phyloP scores from a whole-genome alignment of 2,888 invertebrate species.

The Orthonevra nobilis region DNA sequence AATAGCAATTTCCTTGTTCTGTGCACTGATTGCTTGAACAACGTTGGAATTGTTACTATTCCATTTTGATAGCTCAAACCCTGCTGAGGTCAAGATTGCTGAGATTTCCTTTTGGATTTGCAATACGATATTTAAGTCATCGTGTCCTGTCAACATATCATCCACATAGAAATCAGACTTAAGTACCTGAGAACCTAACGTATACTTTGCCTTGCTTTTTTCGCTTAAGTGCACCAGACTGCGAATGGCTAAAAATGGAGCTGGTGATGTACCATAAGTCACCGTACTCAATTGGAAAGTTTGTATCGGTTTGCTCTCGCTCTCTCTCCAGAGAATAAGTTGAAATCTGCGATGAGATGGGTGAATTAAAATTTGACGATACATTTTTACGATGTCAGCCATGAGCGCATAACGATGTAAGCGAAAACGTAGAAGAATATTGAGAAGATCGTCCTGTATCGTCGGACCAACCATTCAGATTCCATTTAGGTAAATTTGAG shows the following conservation, averaged over 20 bases:
- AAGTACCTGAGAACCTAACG: neutral
- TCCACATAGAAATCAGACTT: constrained; percentile 6
- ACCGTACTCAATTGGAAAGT: constrained; percentile 26
- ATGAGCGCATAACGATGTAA: too few relatives aligned
- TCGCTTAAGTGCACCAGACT: constrained; percentile 15
- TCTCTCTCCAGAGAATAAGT: constrained; percentile 26
- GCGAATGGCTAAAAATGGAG: constrained; percentile 26
- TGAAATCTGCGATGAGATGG: constrained; percentile 11
- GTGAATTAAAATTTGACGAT: too few relatives aligned
- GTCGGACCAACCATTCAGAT: too few relatives aligned
- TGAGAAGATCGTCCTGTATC: too few relatives aligned
- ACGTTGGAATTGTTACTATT: constrained; percentile 4
- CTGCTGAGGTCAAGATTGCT: constrained; percentile 6
- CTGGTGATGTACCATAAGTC: constrained; percentile 27
- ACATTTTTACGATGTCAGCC: too few relatives aligned
- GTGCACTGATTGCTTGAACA: neutral
- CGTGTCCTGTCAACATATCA: constrained; percentile 38
- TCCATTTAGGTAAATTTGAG: too few relatives aligned
- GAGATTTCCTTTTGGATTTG: constrained; percentile 1
- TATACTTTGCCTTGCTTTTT: neutral
- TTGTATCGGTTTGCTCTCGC: constrained; percentile 1
- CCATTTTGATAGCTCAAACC: constrained; percentile 36
- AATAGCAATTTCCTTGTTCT: neutral
- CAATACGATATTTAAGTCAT: constrained; percentile 6
- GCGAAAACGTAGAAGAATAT: too few relatives aligned